Conservation (phyloP, 2,113 vertebrate species). For the Ivindomyrus marchei region DNA sequence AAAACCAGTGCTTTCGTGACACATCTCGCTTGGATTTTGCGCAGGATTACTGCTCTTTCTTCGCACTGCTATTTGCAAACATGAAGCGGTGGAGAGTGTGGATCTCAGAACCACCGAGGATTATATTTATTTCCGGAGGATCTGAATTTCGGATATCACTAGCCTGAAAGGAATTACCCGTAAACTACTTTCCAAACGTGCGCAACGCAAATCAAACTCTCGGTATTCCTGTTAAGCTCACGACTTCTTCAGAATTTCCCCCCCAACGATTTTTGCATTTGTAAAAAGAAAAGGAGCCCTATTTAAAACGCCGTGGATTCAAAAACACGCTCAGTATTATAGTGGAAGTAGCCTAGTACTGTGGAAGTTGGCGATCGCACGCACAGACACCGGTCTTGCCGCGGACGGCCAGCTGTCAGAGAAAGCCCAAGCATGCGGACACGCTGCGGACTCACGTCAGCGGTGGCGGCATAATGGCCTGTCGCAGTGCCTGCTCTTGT, state of each 20-base stretch:
- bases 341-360: background rate
- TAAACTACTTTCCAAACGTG: background rate
- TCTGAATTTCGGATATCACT: background rate
- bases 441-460: background rate
- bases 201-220: background rate
- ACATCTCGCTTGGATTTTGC: background rate
- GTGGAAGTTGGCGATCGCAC: background rate
- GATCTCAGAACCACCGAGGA: background rate
- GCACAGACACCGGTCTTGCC: background rate
- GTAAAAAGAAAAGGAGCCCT: background rate
- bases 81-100: background rate
- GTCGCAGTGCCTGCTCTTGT: conserved; percentile 52
- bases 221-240: background rate
- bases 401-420: background rate
- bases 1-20: background rate
- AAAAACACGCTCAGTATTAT: background rate
- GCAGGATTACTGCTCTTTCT: background rate
- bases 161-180: background rate
- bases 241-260: background rate
- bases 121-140: background rate
- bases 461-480: conserved; percentile 55
- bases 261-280: background rate
- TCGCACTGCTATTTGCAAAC: background rate
- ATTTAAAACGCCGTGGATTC: background rate
- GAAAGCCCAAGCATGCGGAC: background rate